Percentiles rank a stretch among this genome's conserved stretches.
Conservation (phyloP, 2,113 vertebrate genomes). For the Megalops atlanticus region DNA sequence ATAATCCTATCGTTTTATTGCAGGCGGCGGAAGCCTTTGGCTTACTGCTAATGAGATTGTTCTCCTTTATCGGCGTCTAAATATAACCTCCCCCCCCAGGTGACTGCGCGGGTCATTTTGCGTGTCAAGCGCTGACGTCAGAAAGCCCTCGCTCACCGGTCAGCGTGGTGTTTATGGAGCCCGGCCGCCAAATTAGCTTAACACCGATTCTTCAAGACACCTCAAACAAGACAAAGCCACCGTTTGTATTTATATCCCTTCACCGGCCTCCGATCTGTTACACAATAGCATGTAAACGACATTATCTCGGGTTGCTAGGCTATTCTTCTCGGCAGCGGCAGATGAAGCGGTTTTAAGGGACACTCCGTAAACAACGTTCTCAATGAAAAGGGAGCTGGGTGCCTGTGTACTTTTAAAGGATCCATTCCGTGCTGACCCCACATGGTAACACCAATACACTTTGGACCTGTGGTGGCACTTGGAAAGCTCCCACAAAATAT, state of each 20-base stretch:
- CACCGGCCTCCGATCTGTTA: neutral
- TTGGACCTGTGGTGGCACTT: too few species aligned
- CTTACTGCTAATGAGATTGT: neutral
- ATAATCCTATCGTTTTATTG: neutral
- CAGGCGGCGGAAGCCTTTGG: neutral
- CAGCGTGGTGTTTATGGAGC: neutral
- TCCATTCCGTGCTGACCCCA: neutral
- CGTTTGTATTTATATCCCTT: neutral
- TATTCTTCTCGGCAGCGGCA: too few species aligned
- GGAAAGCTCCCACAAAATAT: neutral
- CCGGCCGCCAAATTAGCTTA: neutral
- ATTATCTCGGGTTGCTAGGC: too few species aligned
- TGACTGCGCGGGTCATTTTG: neutral
- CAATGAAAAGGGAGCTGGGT: neutral
- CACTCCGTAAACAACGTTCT: too few species aligned
- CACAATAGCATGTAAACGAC: too few species aligned
- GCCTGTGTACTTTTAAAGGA: neutral
- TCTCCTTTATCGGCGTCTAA: neutral
- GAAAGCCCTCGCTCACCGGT: neutral
- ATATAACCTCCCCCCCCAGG: neutral
- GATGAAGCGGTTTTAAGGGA: too few species aligned
- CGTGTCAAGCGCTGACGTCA: neutral
- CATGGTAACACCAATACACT: too few species aligned
- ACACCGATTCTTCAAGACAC: neutral
- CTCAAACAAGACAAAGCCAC: neutral